Evolutionary conservation across 1,140 invertebrate species (phyloP).

Genomic region (Anagrus nilaparvatae): DNA sequence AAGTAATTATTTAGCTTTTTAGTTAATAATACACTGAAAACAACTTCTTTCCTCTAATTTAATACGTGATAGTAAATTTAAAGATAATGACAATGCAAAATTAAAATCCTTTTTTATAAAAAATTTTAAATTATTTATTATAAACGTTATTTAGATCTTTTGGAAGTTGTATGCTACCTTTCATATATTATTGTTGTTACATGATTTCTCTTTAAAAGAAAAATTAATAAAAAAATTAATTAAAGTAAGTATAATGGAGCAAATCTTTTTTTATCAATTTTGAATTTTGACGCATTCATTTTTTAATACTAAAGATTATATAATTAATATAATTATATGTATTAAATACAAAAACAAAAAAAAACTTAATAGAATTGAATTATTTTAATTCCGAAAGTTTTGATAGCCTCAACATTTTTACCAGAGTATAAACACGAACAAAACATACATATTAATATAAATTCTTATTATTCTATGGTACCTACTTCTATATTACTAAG

Average conservation of each 20-base stretch:
- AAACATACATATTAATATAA: slow-evolving; percentile 42
- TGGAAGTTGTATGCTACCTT: no score
- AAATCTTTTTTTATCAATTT: slow-evolving; percentile 39
- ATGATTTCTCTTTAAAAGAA: slow-evolving; percentile 34
- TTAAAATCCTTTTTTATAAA: no score
- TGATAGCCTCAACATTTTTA: slow-evolving; percentile 43
- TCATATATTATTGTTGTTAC: slow-evolving; percentile 31
- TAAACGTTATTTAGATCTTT: no score
- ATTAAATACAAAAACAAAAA: slow-evolving; percentile 23
- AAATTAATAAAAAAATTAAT: slow-evolving; percentile 36
- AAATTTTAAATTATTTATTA: no score
- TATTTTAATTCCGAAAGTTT: slow-evolving; percentile 29
- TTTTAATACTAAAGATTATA: slow-evolving; percentile 33
- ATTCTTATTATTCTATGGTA: slow-evolving; percentile 39
- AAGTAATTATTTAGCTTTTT: slow-evolving; percentile 12
- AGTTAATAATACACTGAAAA: no score
- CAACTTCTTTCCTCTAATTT: no score
- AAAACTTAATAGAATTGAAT: slow-evolving; percentile 26
- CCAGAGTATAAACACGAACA: slow-evolving; percentile 42
- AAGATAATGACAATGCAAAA: no score
- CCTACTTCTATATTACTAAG: slow-evolving; percentile 36
- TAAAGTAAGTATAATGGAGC: slow-evolving; percentile 32
- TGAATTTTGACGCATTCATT: slow-evolving; percentile 41
- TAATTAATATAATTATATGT: slow-evolving; percentile 31
- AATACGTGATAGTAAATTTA: no score